Percentiles rank a stretch among this genome's conserved stretches.
These are phyloP conservation scores for Leptopilina boulardi DNA, from an alignment of 1,140 invertebrate species.

Conservation along the genomic window DNA sequence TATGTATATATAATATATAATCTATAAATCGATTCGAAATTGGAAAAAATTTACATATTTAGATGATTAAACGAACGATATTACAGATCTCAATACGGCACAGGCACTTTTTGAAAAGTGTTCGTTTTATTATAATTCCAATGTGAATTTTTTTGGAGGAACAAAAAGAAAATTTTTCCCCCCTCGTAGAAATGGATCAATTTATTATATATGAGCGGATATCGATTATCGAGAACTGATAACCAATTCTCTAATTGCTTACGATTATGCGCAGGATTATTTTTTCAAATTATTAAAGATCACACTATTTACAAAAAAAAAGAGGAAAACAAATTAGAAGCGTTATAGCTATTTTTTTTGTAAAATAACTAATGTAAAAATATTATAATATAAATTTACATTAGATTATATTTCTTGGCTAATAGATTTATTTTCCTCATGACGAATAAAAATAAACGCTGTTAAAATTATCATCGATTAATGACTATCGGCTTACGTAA, in stretches of 20 bases:
- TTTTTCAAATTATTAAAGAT: background rate
- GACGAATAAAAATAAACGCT: constrained; percentile 5
- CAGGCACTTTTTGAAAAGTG: too few species aligned
- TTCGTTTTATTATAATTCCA: too few species aligned
- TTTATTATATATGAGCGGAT: too few species aligned
- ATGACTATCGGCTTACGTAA: constrained; percentile 26
- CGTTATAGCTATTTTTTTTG: constrained; percentile 1
- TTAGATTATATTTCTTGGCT: background rate
- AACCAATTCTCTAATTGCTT: background rate
- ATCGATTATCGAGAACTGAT: constrained; percentile 15
- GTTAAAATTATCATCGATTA: constrained; percentile 17
- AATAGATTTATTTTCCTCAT: background rate
- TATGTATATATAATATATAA: too few species aligned
- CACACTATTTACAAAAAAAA: constrained; percentile 1
- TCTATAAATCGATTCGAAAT: background rate
- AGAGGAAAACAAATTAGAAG: background rate
- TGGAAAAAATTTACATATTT: background rate
- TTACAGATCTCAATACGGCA: too few species aligned
- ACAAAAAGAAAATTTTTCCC: background rate
- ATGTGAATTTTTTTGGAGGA: background rate
- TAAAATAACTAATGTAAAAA: background rate
- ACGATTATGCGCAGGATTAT: background rate
- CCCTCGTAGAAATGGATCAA: too few species aligned
- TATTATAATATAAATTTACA: background rate
- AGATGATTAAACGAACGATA: too few species aligned